phyloP scores from a whole-genome alignment of 2,888 invertebrate genomes.

The Stenurella melanura region DNA sequence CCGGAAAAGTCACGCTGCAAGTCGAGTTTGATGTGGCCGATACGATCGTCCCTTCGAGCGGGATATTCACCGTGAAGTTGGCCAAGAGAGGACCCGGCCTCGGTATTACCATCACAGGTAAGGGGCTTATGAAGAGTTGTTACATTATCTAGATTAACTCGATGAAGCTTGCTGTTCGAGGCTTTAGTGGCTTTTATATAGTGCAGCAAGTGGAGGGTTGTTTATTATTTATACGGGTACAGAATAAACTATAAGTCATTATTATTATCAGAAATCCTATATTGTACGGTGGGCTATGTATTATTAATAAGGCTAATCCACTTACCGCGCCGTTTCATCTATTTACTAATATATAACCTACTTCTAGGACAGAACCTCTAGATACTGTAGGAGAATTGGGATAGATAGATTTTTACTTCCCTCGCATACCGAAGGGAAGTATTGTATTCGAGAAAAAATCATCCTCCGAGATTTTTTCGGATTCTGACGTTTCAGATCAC shows the following conservation, averaged over 20 bases:
- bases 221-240: conserved; percentile 13
- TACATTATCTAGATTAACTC: conserved; percentile 32
- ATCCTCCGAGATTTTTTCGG: too few species aligned
- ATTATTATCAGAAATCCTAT: not conserved
- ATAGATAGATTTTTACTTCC: too few species aligned
- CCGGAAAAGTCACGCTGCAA: conserved; percentile 84
- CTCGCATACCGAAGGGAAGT: too few species aligned
- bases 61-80: conserved; percentile 92
- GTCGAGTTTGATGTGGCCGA: conserved; percentile 95
- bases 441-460: too few species aligned
- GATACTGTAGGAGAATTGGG: too few species aligned
- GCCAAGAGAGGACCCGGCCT: conserved; percentile 84
- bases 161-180: conserved; percentile 16
- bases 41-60: conserved; percentile 91
- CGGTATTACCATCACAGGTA: conserved; percentile 92
- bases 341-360: not conserved
- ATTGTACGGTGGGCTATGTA: not conserved
- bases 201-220: conserved; percentile 19
- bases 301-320: conserved; percentile 1
- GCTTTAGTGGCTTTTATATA: not conserved
- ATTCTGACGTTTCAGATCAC: too few species aligned
- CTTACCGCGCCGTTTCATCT: not conserved
- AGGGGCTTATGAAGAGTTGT: conserved; percentile 19
- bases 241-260: conserved; percentile 9
- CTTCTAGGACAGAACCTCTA: too few species aligned